Evolutionary conservation across 2,888 invertebrate genomes (phyloP), one percentile per base, ranked within the genome.

Genomic region (Melieria omissa): DNA sequence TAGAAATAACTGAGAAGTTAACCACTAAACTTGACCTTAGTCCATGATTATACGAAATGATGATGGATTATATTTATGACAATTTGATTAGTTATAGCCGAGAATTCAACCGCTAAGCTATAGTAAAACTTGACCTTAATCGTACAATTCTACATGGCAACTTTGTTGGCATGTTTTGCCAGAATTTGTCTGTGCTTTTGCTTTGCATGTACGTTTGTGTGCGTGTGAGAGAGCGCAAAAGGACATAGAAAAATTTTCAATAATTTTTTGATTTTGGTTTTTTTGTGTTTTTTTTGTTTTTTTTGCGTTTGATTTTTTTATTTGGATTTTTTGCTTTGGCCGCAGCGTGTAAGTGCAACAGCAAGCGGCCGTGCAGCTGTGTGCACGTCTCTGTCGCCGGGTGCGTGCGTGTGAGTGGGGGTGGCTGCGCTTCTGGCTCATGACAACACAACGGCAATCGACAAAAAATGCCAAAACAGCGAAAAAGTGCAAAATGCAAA

Each of bases 121-220:
- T 29, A 29, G 29, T 29, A 29, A 29, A 29, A 29, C 29, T 29
- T 29, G 29, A 29, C 29, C 29, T 29, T 29, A 29, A 29, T 29
- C 5, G 42, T 10, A 46, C n/a, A 7, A n/a, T 45, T 4, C 8
- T 0, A 52, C 60, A 45, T 75, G 76, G 75, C 66, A 77, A 74
- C 76, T 45, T 77, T 70, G 58, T 9, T 61, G 69, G 72, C 69
- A 65, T 76, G 73, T 75, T 76, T 77, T 77, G 77, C 77, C 73
- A 76, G 73, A 77, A 74, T 74, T 73, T 76, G 66, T 58, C 10
- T 68, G 62, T 69, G 58, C 67, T 70, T 71, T 70, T 47, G 63
- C 70, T 55, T 57, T 55, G 45, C 7, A 5, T 58, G 71, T 67
- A 45, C 65, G 65, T 62, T 44, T 49, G 61, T 65, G 29, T 49